phyloP scores from a whole-genome alignment of 2,888 invertebrate species.

The Trissolcus brochymenae region DNA sequence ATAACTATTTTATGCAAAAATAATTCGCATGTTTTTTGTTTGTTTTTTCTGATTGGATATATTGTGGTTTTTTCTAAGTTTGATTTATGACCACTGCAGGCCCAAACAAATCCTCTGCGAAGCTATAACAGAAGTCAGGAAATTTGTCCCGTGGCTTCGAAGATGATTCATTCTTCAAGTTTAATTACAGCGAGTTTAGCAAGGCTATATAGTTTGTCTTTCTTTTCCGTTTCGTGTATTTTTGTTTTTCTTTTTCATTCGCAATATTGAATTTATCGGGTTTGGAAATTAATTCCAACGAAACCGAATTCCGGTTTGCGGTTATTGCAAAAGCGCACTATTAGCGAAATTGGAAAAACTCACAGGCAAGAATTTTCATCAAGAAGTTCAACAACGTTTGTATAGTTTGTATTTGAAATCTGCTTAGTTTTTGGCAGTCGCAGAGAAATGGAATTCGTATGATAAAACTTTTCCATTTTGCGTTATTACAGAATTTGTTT shows the following conservation, averaged over 20 bases:
- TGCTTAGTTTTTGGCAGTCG: too few species aligned
- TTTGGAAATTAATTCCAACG: slow-evolving; percentile 40
- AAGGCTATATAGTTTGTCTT: slow-evolving; percentile 15
- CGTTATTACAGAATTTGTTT: too few species aligned
- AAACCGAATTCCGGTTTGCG: slow-evolving; percentile 13
- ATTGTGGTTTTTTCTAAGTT: too few species aligned
- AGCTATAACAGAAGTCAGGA: neutral
- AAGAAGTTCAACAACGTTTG: slow-evolving; percentile 1
- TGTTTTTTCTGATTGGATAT: too few species aligned
- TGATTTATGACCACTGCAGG: too few species aligned
- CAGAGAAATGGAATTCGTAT: too few species aligned
- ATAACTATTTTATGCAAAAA: too few species aligned
- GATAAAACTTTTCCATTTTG: too few species aligned
- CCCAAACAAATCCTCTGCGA: neutral
- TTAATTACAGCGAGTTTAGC: slow-evolving; percentile 24
- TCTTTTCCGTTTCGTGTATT: neutral
- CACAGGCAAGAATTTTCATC: slow-evolving; percentile 25
- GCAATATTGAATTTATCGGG: slow-evolving; percentile 48
- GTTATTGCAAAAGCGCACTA: slow-evolving; percentile 27
- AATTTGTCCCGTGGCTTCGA: slow-evolving; percentile 14
- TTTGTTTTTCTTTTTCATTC: slow-evolving; percentile 16
- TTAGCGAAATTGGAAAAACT: slow-evolving; percentile 32
- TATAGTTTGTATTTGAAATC: too few species aligned
- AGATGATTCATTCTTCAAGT: slow-evolving; percentile 23
- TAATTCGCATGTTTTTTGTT: too few species aligned